These are phyloP conservation scores for Pyrocephalus nanus DNA, from an alignment of 2,797 vertebrate species.

Conservation along the genomic window DNA sequence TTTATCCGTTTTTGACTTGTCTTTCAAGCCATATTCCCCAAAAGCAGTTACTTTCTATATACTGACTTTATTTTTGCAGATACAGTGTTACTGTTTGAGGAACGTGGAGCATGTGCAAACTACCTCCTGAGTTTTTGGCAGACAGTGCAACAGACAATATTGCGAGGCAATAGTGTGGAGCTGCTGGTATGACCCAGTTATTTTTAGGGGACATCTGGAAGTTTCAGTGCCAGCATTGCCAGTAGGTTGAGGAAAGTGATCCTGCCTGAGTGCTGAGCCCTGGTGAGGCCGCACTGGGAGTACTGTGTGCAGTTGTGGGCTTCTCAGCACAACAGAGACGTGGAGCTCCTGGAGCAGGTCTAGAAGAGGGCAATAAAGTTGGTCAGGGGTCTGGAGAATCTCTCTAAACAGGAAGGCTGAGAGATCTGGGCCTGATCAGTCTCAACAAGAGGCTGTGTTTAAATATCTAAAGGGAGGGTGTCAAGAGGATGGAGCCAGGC, in stretches of 20 bases:
- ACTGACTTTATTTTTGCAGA: neutral
- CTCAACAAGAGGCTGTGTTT: neutral
- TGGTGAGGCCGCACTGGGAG: neutral
- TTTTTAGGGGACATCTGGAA: neutral
- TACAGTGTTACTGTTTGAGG: neutral
- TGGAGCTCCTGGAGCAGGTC: neutral
- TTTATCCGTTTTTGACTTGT: neutral
- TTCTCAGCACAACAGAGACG: neutral
- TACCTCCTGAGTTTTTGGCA: neutral
- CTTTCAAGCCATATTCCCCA: neutral
- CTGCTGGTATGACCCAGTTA: neutral
- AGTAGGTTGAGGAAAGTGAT: neutral
- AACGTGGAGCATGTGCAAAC: neutral
- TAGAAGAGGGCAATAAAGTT: too few species aligned
- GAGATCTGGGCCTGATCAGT: neutral
- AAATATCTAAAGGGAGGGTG: neutral
- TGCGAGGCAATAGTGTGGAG: accelerated
- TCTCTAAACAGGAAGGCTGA: neutral
- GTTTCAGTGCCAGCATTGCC: neutral
- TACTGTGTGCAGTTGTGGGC: neutral
- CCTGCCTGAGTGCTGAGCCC: neutral
- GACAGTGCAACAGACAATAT: too few species aligned
- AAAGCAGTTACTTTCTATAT: neutral
- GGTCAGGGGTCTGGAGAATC: neutral
- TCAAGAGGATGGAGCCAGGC: neutral